Evolutionary conservation across 1,140 invertebrate genomes (phyloP).

Genomic region (Sycobia sp.): DNA sequence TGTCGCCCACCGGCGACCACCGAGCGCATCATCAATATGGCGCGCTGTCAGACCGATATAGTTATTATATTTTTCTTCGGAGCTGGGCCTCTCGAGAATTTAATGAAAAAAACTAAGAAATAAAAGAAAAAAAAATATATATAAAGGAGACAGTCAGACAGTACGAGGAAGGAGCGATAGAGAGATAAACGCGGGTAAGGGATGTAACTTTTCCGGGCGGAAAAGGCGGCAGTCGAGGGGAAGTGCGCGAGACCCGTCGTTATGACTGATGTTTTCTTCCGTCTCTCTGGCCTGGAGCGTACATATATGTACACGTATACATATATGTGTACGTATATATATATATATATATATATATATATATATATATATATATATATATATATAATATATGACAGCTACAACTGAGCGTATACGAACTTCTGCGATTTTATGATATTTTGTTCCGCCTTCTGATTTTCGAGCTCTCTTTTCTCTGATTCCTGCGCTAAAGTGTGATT

Average conservation of each 20-base stretch:
- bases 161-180: no score
- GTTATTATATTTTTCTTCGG: slow-evolving; percentile 22
- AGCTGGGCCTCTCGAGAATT: slow-evolving; percentile 17
- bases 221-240: slow-evolving; percentile 16
- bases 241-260: not conserved
- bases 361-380: no score
- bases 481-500: slow-evolving; percentile 11
- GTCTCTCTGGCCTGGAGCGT: no score
- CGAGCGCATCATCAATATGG: slow-evolving; percentile 27
- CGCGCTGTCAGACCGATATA: slow-evolving; percentile 3
- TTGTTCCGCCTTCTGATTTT: slow-evolving; percentile 1
- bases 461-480: not conserved
- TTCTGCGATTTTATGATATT: slow-evolving; percentile 13
- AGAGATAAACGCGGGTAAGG: no score
- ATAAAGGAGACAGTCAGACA: no score
- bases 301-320: no score
- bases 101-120: slow-evolving; percentile 12
- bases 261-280: slow-evolving; percentile 24
- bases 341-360: no score
- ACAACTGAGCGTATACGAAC: not conserved
- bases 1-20: not conserved
- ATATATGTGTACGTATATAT: no score
- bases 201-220: slow-evolving; percentile 5
- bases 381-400: not conserved
- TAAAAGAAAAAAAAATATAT: not conserved